Conservation (phyloP, 2,113 vertebrate species). For the Misgurnus anguillicaudatus region DNA sequence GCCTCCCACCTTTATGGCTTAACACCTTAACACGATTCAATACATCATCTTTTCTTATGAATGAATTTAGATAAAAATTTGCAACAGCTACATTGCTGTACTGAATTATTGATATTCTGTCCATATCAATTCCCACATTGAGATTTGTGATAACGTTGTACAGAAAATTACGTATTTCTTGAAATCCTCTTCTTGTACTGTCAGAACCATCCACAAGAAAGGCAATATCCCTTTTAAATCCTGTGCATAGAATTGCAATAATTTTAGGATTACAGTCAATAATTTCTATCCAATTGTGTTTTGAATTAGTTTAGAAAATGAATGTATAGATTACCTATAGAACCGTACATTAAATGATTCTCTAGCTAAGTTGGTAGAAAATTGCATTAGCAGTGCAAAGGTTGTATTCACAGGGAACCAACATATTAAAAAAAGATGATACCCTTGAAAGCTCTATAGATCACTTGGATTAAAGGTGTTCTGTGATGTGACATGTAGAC, state of each 20-base stretch:
- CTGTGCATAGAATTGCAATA: conserved; percentile 44
- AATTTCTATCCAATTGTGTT: background rate
- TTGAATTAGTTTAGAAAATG: background rate
- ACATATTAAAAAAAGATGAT: too few species aligned
- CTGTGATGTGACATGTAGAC: too few species aligned
- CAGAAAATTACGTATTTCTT: conserved; percentile 60
- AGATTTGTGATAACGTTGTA: conserved; percentile 56
- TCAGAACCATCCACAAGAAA: conserved; percentile 73
- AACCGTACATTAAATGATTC: too few species aligned
- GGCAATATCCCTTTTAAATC: conserved; percentile 62
- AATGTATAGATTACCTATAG: background rate
- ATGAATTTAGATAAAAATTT: conserved; percentile 64
- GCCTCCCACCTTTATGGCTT: conserved; percentile 60
- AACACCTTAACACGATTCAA: conserved; percentile 55
- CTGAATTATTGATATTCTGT: conserved; percentile 62
- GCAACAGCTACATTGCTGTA: conserved; percentile 60
- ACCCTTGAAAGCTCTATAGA: too few species aligned
- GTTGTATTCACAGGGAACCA: too few species aligned
- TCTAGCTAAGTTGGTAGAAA: too few species aligned
- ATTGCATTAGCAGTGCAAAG: too few species aligned
- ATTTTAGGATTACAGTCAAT: conserved; percentile 10
- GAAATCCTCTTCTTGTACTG: conserved; percentile 60
- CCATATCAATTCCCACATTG: conserved; percentile 54
- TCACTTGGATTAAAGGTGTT: too few species aligned
- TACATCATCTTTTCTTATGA: conserved; percentile 57